A percentile compares a stretch with the other conserved stretches of the same genome.
These are phyloP conservation scores for Peribatodes rhomboidaria DNA, from an alignment of 2,888 invertebrate species.

Conservation along the genomic window DNA sequence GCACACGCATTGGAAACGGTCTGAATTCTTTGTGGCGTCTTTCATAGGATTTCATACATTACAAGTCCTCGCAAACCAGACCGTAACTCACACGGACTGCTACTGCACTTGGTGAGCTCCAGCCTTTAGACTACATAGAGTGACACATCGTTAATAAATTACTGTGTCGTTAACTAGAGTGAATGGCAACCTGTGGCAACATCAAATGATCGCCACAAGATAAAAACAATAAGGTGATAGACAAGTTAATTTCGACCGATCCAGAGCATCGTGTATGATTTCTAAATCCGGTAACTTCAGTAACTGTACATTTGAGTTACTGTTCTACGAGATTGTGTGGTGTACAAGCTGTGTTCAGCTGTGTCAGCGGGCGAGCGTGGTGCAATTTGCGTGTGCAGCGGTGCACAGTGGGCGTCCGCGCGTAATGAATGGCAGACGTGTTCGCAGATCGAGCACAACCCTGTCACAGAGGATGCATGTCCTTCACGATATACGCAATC, in stretches of 20 bases:
- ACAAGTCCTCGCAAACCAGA: too few relatives aligned
- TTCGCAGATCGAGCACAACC: conserved; percentile 67
- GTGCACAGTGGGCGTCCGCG: conserved; percentile 79
- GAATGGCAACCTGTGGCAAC: not conserved
- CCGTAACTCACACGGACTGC: too few relatives aligned
- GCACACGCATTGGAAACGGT: too few relatives aligned
- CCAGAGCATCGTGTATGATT: not conserved
- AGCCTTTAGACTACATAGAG: too few relatives aligned
- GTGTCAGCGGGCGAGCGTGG: conserved; percentile 73
- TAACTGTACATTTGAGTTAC: conserved; percentile 21
- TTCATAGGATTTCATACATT: too few relatives aligned
- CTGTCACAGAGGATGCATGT: conserved; percentile 55
- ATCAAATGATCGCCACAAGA: not conserved
- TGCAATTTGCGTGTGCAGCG: conserved; percentile 81
- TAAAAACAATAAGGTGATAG: too few relatives aligned
- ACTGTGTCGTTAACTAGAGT: not conserved
- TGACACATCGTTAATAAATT: not conserved
- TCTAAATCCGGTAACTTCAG: not conserved
- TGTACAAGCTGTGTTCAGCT: conserved; percentile 61
- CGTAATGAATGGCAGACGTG: conserved; percentile 74
- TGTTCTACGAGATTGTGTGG: conserved; percentile 19
- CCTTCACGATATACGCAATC: conserved; percentile 56
- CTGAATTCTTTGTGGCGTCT: too few relatives aligned
- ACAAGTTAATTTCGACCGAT: too few relatives aligned
- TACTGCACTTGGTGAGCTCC: too few relatives aligned